phyloP scores from a whole-genome alignment of 2,888 invertebrate species.

The Trachelus tabidus region DNA sequence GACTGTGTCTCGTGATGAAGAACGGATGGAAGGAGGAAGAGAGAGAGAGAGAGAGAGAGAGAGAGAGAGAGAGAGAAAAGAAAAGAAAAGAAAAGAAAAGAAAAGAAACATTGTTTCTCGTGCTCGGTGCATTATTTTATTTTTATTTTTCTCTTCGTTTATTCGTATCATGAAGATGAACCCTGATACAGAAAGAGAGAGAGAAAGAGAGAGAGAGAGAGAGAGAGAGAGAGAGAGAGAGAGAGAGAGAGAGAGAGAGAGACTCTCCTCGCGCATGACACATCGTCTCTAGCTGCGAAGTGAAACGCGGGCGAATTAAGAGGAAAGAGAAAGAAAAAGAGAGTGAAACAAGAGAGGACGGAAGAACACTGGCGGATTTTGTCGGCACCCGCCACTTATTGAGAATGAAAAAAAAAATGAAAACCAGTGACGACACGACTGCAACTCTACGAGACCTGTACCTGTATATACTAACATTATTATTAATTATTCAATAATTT shows the following conservation, averaged over 20 bases:
- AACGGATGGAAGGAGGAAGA: conserved; percentile 8
- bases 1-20: conserved; percentile 19
- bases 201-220: no score
- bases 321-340: conserved; percentile 5
- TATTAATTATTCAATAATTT: conserved; percentile 55
- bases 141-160: conserved; percentile 12
- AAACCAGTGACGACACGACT: conserved; percentile 65
- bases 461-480: conserved; percentile 65
- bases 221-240: no score
- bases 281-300: conserved; percentile 5
- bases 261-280: conserved; percentile 25
- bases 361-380: conserved; percentile 55
- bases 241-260: conserved; percentile 23
- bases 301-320: not conserved
- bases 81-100: not conserved
- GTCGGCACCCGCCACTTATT: conserved; percentile 60
- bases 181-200: conserved; percentile 25
- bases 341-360: not conserved
- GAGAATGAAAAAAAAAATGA: conserved; percentile 21
- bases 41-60: not conserved
- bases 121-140: conserved; percentile 7
- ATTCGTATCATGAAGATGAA: conserved; percentile 4
- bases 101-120: conserved; percentile 2
- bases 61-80: not conserved
- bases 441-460: conserved; percentile 68